Percentiles rank a stretch among this genome's conserved stretches.
phyloP scores from a whole-genome alignment of 2,888 invertebrate species.

The Drosophila incognita region DNA sequence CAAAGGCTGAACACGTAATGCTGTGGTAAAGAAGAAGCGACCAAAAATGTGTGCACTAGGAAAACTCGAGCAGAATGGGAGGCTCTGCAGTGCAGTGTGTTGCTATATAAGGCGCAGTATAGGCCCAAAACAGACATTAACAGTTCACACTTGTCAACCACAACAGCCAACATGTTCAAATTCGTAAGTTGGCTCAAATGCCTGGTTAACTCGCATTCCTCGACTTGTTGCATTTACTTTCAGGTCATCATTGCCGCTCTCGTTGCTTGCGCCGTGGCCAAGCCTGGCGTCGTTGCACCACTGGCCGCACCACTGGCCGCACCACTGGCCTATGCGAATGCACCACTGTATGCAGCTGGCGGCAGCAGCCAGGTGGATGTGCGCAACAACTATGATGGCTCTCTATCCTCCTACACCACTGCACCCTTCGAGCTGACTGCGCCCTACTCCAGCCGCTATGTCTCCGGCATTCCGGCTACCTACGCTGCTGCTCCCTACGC shows the following conservation, averaged over 20 bases:
- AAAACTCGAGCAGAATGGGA: slow-evolving; percentile 45
- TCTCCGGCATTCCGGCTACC: slow-evolving; percentile 76
- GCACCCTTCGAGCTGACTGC: slow-evolving; percentile 79
- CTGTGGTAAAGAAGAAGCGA: slow-evolving; percentile 44
- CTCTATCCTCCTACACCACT: slow-evolving; percentile 81
- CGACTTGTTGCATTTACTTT: neutral
- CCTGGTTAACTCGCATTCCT: neutral
- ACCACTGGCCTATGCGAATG: slow-evolving; percentile 84
- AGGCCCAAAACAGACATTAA: slow-evolving; percentile 48
- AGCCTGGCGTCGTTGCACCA: slow-evolving; percentile 69
- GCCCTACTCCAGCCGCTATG: slow-evolving; percentile 81
- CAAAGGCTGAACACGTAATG: slow-evolving; percentile 52
- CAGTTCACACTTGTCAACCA: slow-evolving; percentile 55
- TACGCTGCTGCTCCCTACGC: slow-evolving; percentile 50
- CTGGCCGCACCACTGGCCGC: slow-evolving; percentile 49
- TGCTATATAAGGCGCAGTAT: slow-evolving; percentile 71
- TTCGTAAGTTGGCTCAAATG: slow-evolving; percentile 69
- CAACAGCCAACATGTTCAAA: slow-evolving; percentile 77
- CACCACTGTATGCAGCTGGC: slow-evolving; percentile 83
- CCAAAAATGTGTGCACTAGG: slow-evolving; percentile 38
- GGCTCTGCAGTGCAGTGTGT: slow-evolving; percentile 1
- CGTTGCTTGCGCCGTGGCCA: slow-evolving; percentile 69
- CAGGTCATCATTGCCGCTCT: slow-evolving; percentile 74
- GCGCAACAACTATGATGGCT: slow-evolving; percentile 82
- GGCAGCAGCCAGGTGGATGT: slow-evolving; percentile 83